These are phyloP conservation scores for Agrypnia vestita DNA, from an alignment of 1,140 invertebrate species.

Conservation along the genomic window DNA sequence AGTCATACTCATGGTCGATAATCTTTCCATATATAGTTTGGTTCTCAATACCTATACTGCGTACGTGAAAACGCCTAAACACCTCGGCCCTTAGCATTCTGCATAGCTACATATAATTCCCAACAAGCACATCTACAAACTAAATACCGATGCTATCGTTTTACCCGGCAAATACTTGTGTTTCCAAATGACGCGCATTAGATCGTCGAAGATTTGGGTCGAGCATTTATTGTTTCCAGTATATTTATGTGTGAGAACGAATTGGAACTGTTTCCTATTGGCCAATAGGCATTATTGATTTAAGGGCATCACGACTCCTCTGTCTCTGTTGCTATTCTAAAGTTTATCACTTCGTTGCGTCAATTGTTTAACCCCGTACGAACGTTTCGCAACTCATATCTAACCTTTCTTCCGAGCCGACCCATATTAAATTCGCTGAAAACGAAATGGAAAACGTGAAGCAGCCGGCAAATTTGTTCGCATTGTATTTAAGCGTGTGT, in stretches of 20 bases:
- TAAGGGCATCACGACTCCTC: slow-evolving; percentile 60
- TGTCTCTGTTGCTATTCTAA: slow-evolving; percentile 44
- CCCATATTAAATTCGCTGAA: slow-evolving; percentile 28
- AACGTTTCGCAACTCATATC: slow-evolving; percentile 45
- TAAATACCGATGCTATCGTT: slow-evolving; percentile 17
- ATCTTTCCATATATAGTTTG: no score
- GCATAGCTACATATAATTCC: no score
- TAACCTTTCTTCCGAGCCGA: slow-evolving; percentile 45
- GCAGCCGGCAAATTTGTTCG: slow-evolving; percentile 1
- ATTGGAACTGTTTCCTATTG: slow-evolving; percentile 53
- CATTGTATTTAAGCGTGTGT: slow-evolving; percentile 14
- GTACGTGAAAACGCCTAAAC: no score
- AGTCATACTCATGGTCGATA: no score
- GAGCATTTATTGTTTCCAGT: slow-evolving; percentile 54
- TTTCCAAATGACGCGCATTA: slow-evolving; percentile 28
- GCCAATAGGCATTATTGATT: slow-evolving; percentile 57
- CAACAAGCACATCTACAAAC: background rate
- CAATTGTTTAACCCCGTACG: slow-evolving; percentile 37
- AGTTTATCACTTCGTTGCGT: slow-evolving; percentile 46
- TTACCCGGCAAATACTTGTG: background rate
- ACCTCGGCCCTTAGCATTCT: no score
- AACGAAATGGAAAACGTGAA: slow-evolving; percentile 35
- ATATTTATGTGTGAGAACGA: slow-evolving; percentile 58
- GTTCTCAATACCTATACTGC: no score
- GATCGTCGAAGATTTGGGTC: slow-evolving; percentile 34